Percentiles rank a stretch among this genome's conserved stretches.
phyloP scores from a whole-genome alignment of 2,113 vertebrate species.

The Saccopteryx leptura region DNA sequence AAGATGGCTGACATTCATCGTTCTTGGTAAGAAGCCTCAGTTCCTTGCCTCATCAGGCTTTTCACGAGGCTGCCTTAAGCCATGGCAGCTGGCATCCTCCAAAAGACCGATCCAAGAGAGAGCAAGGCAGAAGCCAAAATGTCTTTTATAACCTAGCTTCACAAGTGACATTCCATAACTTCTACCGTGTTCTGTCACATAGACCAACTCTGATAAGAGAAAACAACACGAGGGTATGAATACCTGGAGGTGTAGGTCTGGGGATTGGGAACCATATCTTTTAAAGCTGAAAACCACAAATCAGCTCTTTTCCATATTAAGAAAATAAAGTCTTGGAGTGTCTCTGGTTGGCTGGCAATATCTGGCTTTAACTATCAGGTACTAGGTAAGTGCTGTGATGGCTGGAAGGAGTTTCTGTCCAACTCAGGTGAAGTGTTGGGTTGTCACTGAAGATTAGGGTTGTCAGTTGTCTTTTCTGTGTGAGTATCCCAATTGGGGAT shows the following conservation, averaged over 20 bases:
- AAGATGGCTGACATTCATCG: background rate
- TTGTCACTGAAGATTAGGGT: background rate
- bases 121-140: background rate
- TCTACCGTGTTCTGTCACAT: background rate
- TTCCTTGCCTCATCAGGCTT: background rate
- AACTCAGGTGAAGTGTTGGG: background rate
- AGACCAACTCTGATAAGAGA: background rate
- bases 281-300: conserved; percentile 23
- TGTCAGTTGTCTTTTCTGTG: background rate
- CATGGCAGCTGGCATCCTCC: background rate
- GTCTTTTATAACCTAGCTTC: background rate
- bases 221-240: background rate
- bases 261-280: background rate
- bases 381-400: background rate
- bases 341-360: background rate
- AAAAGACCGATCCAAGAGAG: background rate
- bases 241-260: background rate
- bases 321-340: background rate
- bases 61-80: background rate
- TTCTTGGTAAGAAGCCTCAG: background rate
- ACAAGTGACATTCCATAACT: background rate
- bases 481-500: background rate
- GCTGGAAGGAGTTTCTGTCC: background rate
- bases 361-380: background rate
- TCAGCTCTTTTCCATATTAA: background rate